Conservation (phyloP, 2,113 vertebrate species). For the Spea multiplicata region DNA sequence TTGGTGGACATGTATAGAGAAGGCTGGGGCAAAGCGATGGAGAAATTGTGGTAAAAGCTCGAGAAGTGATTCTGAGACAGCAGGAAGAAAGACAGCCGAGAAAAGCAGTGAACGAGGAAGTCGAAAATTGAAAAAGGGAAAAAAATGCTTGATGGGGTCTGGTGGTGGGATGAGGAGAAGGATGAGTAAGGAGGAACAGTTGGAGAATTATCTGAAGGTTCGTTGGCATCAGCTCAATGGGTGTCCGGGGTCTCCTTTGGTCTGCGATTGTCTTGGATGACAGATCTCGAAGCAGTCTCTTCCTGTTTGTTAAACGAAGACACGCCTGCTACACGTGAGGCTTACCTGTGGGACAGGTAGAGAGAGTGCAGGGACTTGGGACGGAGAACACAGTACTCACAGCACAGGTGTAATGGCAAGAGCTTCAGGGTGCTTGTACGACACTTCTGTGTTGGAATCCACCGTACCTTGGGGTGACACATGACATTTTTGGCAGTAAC, state of each 20-base stretch:
- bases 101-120: not conserved
- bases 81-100: not conserved
- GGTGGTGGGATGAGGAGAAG: no score
- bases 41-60: no score
- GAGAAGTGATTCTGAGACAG: not conserved
- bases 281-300: not conserved
- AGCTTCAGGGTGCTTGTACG: no score
- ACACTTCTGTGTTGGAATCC: no score
- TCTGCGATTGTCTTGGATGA: not conserved
- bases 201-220: no score
- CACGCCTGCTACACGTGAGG: constrained; percentile 35
- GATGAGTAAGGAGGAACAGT: no score
- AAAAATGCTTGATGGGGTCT: not conserved
- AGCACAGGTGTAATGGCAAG: no score
- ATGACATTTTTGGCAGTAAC: no score
- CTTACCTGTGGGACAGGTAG: constrained; percentile 20
- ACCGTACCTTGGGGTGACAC: no score
- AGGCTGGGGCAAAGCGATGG: not conserved
- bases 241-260: not conserved
- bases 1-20: not conserved
- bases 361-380: not conserved
- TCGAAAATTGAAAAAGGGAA: not conserved
- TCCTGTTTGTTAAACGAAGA: constrained; percentile 28
- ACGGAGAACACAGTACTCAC: no score
- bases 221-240: not conserved